Percentiles rank a stretch among this genome's conserved stretches.
Evolutionary conservation across 2,888 invertebrate species (phyloP).

Genomic region (Minunthozetes semirufus): DNA sequence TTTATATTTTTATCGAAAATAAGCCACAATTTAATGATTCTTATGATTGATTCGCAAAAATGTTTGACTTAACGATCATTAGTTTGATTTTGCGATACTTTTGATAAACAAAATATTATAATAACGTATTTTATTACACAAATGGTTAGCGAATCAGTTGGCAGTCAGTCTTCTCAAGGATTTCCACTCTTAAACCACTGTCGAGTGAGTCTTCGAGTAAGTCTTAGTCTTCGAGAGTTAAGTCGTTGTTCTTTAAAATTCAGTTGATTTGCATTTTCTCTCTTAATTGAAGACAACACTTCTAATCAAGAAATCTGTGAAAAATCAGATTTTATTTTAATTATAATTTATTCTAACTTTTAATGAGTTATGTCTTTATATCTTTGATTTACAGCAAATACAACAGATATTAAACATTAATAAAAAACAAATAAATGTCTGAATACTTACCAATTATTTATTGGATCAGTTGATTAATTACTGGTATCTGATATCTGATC

Average conservation of each 20-base stretch:
- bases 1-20: neutral
- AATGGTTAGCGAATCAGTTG: neutral
- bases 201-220: no score
- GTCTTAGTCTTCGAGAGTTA: no score
- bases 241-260: neutral
- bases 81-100: neutral
- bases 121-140: neutral
- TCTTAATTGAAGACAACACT: neutral
- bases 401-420: neutral
- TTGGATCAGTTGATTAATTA: neutral
- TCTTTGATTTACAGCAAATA: neutral
- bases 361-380: neutral
- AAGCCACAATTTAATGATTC: neutral
- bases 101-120: neutral
- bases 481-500: neutral
- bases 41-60: constrained; percentile 4
- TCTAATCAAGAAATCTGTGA: no score
- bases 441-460: neutral
- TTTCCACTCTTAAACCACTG: constrained; percentile 15
- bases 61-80: neutral
- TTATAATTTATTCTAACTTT: no score
- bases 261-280: neutral
- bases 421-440: neutral
- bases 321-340: no score
- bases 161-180: constrained; percentile 10